Base-by-base conservation (phyloP, 35 echinoderm and acorn worm species). In the Hemicentrotus pulcherrimus region DNA sequence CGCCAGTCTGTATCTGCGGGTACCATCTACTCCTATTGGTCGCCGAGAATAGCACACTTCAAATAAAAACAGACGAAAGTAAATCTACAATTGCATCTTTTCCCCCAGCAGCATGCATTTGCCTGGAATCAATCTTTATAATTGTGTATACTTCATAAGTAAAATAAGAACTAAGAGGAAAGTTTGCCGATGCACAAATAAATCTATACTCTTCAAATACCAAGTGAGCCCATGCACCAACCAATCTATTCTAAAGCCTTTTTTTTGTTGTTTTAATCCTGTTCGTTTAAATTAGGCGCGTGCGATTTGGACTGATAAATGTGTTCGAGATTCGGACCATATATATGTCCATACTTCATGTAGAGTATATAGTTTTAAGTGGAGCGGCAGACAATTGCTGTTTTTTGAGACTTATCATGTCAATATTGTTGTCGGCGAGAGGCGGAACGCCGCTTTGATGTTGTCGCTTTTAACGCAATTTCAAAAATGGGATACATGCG, bases 391-490 rank as follows among this genome's bases (percentile, higher is more conserved):
- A 78, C 65, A 78, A 78, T 78, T 78, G 65, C 65, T 78, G 65
- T 78, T 22, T 70, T 78, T n/a, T 78, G 22, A 78, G 65, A 78
- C 65, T 78, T 78, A 78, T 78, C 65, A 90, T 47, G 32, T 90
- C 88, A 47, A 90, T 90, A 35, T 32, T 90, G 32, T 90, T 90
- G 46, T 47, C 88, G 88, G 88, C 88, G 32, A 32, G 32, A 90
- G 88, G 32, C 88, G 88, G 88, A 47, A 90, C 12, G 32, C 46
- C 32, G 10, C 88, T 90, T 90, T 90, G 88, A 90, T 90, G 88
- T 90, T 90, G 12, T 90, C 88, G 88, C 88, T 90, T 90, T 90
- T 90, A 90, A 90, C 88, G 88, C 88, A 90, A 90, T 90, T 90
- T 90, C 88, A 47, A 18, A 90, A 90, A 90, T 90, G 46, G 88